These are phyloP conservation scores for Labrus mixtus DNA, from an alignment of 2,113 vertebrate genomes.

Conservation along the genomic window DNA sequence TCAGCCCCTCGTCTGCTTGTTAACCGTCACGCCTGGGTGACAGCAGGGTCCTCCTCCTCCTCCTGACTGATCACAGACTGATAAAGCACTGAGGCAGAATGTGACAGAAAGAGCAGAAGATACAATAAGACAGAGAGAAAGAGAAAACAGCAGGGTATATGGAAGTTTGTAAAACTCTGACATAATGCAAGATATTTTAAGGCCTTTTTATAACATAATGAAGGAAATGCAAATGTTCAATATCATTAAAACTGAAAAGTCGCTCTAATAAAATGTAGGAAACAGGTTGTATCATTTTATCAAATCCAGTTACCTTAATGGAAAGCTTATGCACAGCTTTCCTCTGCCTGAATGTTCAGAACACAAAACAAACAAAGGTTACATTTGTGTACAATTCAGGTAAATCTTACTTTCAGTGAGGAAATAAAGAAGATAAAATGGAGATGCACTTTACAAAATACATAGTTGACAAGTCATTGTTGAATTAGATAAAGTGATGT, in stretches of 20 bases:
- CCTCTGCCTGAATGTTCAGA: not conserved
- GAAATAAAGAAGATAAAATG: no score
- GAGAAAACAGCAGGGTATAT: not conserved
- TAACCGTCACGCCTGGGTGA: constrained; percentile 47
- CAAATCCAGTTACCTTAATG: no score
- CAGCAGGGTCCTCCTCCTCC: constrained; percentile 42
- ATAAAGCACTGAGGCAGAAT: constrained; percentile 29
- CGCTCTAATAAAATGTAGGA: not conserved
- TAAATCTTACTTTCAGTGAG: no score
- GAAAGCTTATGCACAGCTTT: no score
- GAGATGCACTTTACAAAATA: not conserved
- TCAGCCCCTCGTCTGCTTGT: constrained; percentile 50
- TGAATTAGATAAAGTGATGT: constrained; percentile 3
- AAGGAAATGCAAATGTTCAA: not conserved
- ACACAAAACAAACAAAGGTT: not conserved
- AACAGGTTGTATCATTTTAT: no score
- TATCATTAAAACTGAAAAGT: no score
- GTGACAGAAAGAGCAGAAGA: constrained; percentile 26
- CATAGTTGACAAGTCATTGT: constrained; percentile 27
- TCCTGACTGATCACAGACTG: constrained; percentile 31
- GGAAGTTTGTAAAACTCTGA: not conserved
- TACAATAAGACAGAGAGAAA: not conserved
- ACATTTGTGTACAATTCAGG: no score
- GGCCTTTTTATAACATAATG: not conserved
- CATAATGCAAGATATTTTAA: not conserved